A percentile compares a stretch with the other conserved stretches of the same genome.
These are phyloP conservation scores for Pheosia tremula DNA, from an alignment of 2,888 invertebrate genomes.

Conservation along the genomic window DNA sequence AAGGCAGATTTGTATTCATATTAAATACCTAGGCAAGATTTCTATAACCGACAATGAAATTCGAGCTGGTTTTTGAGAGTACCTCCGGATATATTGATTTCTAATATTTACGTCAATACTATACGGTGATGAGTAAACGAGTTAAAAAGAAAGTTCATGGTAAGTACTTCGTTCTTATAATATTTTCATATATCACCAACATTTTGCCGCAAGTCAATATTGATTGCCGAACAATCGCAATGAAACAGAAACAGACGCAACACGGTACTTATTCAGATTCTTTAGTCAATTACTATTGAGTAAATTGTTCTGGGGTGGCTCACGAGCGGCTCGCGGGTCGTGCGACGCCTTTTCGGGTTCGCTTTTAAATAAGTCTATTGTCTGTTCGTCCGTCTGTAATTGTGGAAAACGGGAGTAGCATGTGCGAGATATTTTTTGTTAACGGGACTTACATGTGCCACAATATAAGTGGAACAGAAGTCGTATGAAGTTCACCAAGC, in stretches of 20 bases:
- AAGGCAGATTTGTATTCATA: no score
- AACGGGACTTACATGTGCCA: neutral
- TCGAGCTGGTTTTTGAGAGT: no score
- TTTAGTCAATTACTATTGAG: slow-evolving; percentile 73
- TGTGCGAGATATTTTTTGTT: neutral
- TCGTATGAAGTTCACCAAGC: no score
- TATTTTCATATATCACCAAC: neutral
- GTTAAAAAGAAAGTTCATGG: no score
- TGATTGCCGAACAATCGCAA: neutral
- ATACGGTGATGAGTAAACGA: no score
- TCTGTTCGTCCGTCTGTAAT: slow-evolving; percentile 47
- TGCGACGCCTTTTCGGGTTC: slow-evolving; percentile 69
- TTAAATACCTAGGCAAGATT: no score
- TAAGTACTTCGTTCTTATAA: no score
- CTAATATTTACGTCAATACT: no score
- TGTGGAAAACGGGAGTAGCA: slow-evolving; percentile 20
- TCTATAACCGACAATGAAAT: no score
- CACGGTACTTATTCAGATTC: slow-evolving; percentile 68
- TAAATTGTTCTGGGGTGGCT: slow-evolving; percentile 60
- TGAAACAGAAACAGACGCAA: slow-evolving; percentile 24
- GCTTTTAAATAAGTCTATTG: slow-evolving; percentile 59
- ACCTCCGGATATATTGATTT: no score
- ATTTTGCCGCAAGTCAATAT: neutral
- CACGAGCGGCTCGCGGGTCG: slow-evolving; percentile 50
- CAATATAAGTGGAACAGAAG: neutral